Evolutionary conservation across 2,888 invertebrate species (phyloP).

Genomic region (Troides helena): DNA sequence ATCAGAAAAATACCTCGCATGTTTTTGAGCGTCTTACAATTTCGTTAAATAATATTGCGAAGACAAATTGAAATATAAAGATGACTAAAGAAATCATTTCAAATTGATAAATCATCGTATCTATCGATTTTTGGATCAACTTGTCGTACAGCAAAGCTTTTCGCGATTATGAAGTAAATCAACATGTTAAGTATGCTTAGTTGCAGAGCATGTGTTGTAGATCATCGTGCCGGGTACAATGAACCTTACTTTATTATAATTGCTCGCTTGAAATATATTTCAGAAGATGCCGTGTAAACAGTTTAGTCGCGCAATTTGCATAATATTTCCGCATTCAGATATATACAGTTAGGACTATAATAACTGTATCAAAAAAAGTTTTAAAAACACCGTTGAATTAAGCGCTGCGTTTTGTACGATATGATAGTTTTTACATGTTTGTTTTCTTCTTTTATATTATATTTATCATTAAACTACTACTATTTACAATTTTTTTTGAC

Average conservation of each 20-base stretch:
- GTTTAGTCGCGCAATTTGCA: slow-evolving; percentile 35
- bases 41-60: neutral
- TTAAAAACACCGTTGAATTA: no score
- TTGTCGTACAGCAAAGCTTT: neutral
- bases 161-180: slow-evolving; percentile 16
- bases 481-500: no score
- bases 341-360: slow-evolving; percentile 9
- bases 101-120: no score
- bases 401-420: no score
- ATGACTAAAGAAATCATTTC: no score
- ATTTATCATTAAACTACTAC: no score
- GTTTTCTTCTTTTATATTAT: no score
- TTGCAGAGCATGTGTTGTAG: slow-evolving; percentile 41
- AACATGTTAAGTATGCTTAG: slow-evolving; percentile 40
- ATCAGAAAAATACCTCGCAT: slow-evolving; percentile 12
- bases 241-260: slow-evolving; percentile 42
- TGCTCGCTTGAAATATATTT: slow-evolving; percentile 33
- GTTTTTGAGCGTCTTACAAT: neutral
- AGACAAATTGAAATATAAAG: no score
- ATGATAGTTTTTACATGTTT: no score
- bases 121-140: no score
- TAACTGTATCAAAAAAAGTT: neutral
- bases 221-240: slow-evolving; percentile 42
- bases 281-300: slow-evolving; percentile 36
- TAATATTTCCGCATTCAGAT: slow-evolving; percentile 22